Evolutionary conservation across 2,113 vertebrate species (phyloP).

Genomic region (Triplophysa tibetana): DNA sequence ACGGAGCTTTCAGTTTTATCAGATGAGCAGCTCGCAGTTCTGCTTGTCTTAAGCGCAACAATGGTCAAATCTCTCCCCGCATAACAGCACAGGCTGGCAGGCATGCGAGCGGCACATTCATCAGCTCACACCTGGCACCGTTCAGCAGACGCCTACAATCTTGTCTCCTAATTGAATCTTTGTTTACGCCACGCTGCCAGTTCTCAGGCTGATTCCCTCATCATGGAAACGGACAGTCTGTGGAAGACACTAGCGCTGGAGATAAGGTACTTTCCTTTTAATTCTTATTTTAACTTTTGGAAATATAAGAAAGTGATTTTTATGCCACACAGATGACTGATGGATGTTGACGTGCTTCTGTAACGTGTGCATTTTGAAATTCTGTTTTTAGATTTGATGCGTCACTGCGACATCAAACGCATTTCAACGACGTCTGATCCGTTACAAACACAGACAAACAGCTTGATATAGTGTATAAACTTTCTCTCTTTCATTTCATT

Average conservation of each 20-base stretch:
- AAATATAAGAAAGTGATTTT: neutral
- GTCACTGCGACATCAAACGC: no score
- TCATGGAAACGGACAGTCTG: neutral
- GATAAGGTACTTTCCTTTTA: neutral
- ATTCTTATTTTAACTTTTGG: neutral
- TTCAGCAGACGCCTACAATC: constrained; percentile 50
- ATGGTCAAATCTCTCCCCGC: constrained; percentile 43
- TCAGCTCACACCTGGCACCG: constrained; percentile 55
- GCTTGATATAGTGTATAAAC: no score
- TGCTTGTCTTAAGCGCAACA: constrained; percentile 41
- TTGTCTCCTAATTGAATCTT: constrained; percentile 64
- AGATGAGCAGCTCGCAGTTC: neutral
- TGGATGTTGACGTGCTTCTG: neutral
- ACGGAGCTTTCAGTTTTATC: neutral
- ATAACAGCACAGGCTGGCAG: constrained; percentile 44
- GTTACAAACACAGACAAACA: no score
- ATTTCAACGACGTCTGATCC: no score
- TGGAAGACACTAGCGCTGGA: neutral
- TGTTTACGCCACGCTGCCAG: constrained; percentile 54
- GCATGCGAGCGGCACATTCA: constrained; percentile 51
- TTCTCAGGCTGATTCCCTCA: constrained; percentile 1
- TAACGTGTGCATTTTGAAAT: no score
- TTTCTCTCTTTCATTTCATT: no score
- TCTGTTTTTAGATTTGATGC: no score
- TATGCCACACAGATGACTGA: neutral